Evolutionary conservation across 2,797 vertebrate genomes (phyloP), one percentile per base, ranked within the genome.

Genomic region (Lemur catta): DNA sequence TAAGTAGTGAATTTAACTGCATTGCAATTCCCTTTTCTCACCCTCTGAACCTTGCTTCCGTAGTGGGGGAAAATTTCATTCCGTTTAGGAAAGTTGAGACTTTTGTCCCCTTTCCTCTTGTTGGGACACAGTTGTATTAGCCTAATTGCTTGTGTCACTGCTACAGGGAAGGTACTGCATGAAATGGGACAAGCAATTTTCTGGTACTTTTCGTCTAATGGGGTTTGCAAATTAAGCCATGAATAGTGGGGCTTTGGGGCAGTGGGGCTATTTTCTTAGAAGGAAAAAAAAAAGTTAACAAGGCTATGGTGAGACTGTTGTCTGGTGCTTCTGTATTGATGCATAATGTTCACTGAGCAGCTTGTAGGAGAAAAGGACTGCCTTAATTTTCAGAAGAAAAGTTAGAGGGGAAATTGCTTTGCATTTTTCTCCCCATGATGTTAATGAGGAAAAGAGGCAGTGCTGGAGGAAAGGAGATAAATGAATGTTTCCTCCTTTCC

Each of bases 1-100:
- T 97, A 97, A 97, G 90, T 85, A 97, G 96, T 67, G 84, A 97
- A 61, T 96, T 93, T 94, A 96, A 90, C 86, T 89, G 97, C 72
- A 65, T 63, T 71, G 78, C 74, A 84, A 61, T 95, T 97, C 84
- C 80, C 57, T 85, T 93, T 89, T 84, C 52, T 97, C 67, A 55
- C 61, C 33, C 89, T 91, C 48, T 87, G 88, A 96, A 95, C 93
- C 84, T 95, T 92, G 52, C 55, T 94, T 90, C 67, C 93, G 7
- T 59, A 63, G 79, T 89, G 63, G 78, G 93, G 63, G 52, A 38
- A 92, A 85, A 90, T 93, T 91, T 82, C 33, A 74, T 90, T 92
- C 78, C 48, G 52, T 96, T 95, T 94, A 92, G 63, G 41, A 90
- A 95, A 98, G 95, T 96, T 91, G 97, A 96, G 93, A 95, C 95